phyloP scores from a whole-genome alignment of 2,797 vertebrate genomes.

The Linurgus olivaceus region DNA sequence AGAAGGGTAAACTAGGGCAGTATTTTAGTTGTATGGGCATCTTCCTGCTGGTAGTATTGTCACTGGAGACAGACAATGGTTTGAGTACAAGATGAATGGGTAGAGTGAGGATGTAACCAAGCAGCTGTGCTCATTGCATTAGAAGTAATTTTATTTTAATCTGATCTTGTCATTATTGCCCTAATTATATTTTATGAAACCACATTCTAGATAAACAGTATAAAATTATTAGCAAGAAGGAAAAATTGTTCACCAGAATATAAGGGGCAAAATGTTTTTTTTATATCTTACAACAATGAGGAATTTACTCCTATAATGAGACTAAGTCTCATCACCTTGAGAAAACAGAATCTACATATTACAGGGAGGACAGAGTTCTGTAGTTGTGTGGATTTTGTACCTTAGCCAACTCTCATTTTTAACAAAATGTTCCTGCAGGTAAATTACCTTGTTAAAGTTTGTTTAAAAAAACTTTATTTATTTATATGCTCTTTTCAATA shows the following conservation, averaged over 20 bases:
- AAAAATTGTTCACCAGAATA: not conserved
- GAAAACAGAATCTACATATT: not conserved
- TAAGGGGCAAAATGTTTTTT: not conserved
- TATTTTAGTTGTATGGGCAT: not conserved
- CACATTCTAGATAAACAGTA: not conserved
- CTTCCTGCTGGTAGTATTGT: not conserved
- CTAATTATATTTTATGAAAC: constrained; percentile 22
- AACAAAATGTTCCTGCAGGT: not conserved
- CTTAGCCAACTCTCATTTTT: not conserved
- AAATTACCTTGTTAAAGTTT: not conserved
- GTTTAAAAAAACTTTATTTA: not conserved
- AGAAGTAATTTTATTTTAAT: constrained; percentile 28
- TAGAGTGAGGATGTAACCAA: not conserved
- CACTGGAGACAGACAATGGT: not conserved
- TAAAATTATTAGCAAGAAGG: not conserved
- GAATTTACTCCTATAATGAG: not conserved
- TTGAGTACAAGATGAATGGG: not conserved
- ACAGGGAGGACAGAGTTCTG: not conserved
- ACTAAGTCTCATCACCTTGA: not conserved
- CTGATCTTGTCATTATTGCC: not conserved
- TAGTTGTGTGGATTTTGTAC: not conserved
- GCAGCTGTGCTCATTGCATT: not conserved
- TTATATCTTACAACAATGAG: not conserved
- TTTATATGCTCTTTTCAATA: not conserved
- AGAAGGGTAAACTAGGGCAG: not conserved